phyloP scores from a whole-genome alignment of 2,797 vertebrate genomes.

The Ibycter americanus region DNA sequence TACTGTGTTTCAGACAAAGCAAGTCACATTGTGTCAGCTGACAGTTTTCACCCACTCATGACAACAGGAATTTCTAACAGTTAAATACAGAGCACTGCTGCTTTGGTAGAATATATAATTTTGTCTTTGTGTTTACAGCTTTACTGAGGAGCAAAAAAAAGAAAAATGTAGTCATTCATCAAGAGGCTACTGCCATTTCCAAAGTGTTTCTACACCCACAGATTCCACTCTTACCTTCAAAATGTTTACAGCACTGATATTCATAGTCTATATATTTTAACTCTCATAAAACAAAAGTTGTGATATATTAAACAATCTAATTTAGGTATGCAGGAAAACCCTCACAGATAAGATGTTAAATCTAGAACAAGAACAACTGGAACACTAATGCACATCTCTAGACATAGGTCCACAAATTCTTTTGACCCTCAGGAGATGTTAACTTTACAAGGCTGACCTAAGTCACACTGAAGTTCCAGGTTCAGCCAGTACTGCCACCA shows the following conservation, averaged over 20 bases:
- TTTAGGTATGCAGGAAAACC: not conserved
- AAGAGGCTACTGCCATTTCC: not conserved
- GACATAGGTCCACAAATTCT: not conserved
- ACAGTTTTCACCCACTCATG: not conserved
- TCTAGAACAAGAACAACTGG: not conserved
- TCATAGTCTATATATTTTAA: not conserved
- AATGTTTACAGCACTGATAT: not conserved
- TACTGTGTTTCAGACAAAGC: slow-evolving; percentile 8
- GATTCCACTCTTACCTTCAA: not conserved
- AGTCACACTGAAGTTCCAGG: not conserved
- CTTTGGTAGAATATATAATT: not conserved
- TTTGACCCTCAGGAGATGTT: not conserved
- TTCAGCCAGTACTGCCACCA: not conserved
- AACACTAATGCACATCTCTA: not conserved
- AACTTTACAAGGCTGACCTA: not conserved
- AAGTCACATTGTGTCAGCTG: not conserved
- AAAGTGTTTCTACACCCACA: not conserved
- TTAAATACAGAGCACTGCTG: not conserved
- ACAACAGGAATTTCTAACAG: not conserved
- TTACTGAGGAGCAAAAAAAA: not conserved
- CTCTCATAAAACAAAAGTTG: not conserved
- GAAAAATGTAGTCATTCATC: not conserved
- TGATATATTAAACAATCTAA: not conserved
- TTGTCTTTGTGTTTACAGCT: not conserved
- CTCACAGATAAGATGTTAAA: not conserved